These are phyloP conservation scores for Callipepla californica DNA, from an alignment of 2,113 vertebrate species.

Conservation along the genomic window DNA sequence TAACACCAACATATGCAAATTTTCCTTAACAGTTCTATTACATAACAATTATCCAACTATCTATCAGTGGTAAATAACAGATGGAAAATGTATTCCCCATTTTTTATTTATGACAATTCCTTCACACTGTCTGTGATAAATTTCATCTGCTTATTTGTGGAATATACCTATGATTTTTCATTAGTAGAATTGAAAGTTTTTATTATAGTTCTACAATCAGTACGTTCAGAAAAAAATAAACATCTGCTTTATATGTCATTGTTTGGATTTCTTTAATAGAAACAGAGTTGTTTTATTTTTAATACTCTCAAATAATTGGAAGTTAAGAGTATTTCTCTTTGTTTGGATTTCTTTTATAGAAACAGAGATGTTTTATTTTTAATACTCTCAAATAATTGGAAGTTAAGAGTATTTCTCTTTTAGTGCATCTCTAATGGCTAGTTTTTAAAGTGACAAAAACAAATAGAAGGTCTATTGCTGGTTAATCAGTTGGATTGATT, in stretches of 20 bases:
- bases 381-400: not conserved
- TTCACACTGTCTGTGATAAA: not conserved
- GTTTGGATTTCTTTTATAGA: not conserved
- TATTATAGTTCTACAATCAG: not conserved
- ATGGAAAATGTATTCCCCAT: not conserved
- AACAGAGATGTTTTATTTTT: not conserved
- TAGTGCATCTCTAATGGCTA: not conserved
- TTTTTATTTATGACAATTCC: not conserved
- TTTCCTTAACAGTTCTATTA: not conserved
- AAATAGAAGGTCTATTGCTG: not conserved
- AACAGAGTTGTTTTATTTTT: not conserved
- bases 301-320: not conserved
- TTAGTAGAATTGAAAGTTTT: not conserved
- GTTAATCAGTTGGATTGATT: constrained; percentile 5
- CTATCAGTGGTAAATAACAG: constrained; percentile 1
- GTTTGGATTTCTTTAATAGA: not conserved
- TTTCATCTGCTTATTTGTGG: not conserved
- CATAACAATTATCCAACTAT: no score
- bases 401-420: not conserved
- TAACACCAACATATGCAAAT: not conserved
- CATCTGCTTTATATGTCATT: not conserved
- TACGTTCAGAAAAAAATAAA: not conserved
- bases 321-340: not conserved
- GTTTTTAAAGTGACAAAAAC: constrained; percentile 1
- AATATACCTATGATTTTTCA: not conserved